Base-by-base conservation (phyloP, 2,797 vertebrate species). In the Lacerta agilis region DNA sequence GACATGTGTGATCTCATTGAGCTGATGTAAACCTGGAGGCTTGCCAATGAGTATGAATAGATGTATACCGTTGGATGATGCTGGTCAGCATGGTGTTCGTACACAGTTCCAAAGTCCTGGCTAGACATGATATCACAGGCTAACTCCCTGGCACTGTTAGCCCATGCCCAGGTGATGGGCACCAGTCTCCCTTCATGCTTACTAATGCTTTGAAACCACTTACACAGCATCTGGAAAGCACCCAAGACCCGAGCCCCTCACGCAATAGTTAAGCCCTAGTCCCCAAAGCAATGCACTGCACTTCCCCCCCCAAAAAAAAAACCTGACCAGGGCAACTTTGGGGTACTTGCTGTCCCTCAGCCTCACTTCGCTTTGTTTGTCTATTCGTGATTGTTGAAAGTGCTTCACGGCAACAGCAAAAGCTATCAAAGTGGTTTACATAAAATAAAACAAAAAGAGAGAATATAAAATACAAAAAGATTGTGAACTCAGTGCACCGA, bases 81-180 rank as follows among this genome's bases (percentile, higher is more conserved):
- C 67, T 83, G 25, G 72, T 82, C 67, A 49, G 17, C 79, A 82
- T 41, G 36, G 79, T 41, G 61, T 82, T 82, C 41, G 66, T 41
- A 6, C 23, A 41, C 25, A 66, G 33, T 66, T 8, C 17, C 20
- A 29, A 18, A 82, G 25, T 27, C 61, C 36, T 41, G 25, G 36
- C 61, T 82, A 66, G 61, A 82, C 33, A n/a, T 75, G 43, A 55
- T 83, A 15, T 73, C 69, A 55, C 25, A 83, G 45, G 18, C 69
- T 73, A 36, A 84, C 75, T 58, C 49, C 73, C 8, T 38, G 23
- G 29, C 64, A 23, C 33, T 20, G 10, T 81, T 55, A 38, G 10
- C 23, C 49, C 13, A 25, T 4, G 27, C 25, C 6, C 33, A 29
- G 49, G 25, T 17, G 3, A 27, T 25, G 23, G 27, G 49, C 20